A percentile compares a stretch with the other conserved stretches of the same genome.
phyloP scores from a whole-genome alignment of 2,888 invertebrate genomes.

The Gymnoscelis rufifasciata region DNA sequence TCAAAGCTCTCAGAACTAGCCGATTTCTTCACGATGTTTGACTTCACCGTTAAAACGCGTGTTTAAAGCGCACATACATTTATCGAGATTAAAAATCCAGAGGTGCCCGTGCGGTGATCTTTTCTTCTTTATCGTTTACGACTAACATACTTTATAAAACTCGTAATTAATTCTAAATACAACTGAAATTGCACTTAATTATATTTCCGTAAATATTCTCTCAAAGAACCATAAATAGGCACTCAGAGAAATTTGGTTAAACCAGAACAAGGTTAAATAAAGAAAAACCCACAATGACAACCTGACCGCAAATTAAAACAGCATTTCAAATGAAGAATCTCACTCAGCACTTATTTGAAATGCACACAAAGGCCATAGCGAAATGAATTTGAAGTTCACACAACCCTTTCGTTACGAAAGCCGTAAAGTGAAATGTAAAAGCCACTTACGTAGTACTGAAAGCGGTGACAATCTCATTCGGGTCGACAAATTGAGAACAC shows the following conservation, averaged over 20 bases:
- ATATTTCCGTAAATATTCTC: no score
- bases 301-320: background rate
- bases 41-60: no score
- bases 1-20: no score
- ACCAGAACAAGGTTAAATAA: no score
- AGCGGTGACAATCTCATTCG: conserved; percentile 73
- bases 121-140: no score
- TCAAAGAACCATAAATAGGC: no score
- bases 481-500: conserved; percentile 74
- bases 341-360: conserved; percentile 1
- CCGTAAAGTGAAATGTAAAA: conserved; percentile 66
- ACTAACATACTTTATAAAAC: background rate
- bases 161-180: background rate
- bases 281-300: background rate
- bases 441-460: conserved; percentile 70
- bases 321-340: background rate
- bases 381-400: conserved; percentile 25
- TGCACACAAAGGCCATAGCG: conserved; percentile 9
- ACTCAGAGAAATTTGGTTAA: no score
- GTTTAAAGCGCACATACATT: no score
- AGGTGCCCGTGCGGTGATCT: no score
- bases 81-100: no score
- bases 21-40: no score
- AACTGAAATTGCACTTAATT: background rate
- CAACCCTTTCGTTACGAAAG: conserved; percentile 22